These are phyloP conservation scores for Bellardia bayeri DNA, from an alignment of 2,888 invertebrate genomes.

Conservation along the genomic window DNA sequence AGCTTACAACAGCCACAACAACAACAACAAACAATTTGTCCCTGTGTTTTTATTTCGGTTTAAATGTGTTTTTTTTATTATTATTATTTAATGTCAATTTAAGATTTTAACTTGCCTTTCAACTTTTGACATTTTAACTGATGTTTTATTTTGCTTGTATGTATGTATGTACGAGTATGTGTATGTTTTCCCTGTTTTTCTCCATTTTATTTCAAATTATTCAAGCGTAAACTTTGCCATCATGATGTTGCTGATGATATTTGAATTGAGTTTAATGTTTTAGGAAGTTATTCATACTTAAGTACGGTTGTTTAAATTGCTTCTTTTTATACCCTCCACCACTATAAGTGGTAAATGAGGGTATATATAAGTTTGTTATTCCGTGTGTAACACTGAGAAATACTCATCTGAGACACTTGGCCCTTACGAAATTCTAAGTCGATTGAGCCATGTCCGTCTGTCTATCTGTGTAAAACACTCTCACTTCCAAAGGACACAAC, in stretches of 20 bases:
- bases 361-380: too few relatives aligned
- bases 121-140: constrained; percentile 36
- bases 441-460: too few relatives aligned
- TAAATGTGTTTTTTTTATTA: background rate
- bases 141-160: constrained; percentile 14
- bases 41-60: background rate
- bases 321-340: background rate
- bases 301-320: background rate
- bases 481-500: too few relatives aligned
- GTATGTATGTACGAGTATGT: background rate
- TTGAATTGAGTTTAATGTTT: constrained; percentile 54
- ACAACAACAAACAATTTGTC: background rate
- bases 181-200: background rate
- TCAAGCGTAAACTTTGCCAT: constrained; percentile 47
- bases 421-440: too few relatives aligned
- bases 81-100: background rate
- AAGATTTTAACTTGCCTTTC: background rate
- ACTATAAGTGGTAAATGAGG: background rate
- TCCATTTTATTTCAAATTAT: constrained; percentile 34
- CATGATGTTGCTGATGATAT: constrained; percentile 13
- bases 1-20: constrained; percentile 23
- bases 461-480: too few relatives aligned
- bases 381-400: too few relatives aligned
- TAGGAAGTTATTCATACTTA: constrained; percentile 33
- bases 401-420: too few relatives aligned